These are phyloP conservation scores for Apis florea DNA, from an alignment of 1,140 invertebrate species.

Conservation along the genomic window DNA sequence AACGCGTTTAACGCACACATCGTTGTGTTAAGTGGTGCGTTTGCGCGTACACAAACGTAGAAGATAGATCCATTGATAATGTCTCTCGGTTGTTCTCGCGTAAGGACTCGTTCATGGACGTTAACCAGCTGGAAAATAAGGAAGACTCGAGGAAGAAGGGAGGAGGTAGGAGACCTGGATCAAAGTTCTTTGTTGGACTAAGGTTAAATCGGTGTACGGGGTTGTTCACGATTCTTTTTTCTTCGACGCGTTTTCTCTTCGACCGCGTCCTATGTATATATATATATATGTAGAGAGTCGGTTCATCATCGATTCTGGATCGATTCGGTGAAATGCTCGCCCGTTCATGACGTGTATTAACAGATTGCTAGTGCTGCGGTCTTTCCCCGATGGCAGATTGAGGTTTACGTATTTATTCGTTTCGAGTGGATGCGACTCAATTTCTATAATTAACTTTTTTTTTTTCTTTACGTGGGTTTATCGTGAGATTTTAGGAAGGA, in stretches of 20 bases:
- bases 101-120: constrained; percentile 65
- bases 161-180: constrained; percentile 19
- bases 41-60: constrained; percentile 17
- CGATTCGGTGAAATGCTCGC: background rate
- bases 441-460: background rate
- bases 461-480: background rate
- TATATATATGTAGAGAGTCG: too few relatives aligned
- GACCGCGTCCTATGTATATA: background rate
- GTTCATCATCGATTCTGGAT: constrained; percentile 11
- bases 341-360: background rate
- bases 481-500: too few relatives aligned
- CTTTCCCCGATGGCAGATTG: background rate
- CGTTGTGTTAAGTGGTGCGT: constrained; percentile 33
- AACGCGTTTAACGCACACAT: constrained; percentile 51
- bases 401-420: background rate
- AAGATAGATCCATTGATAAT: constrained; percentile 72
- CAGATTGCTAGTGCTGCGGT: background rate
- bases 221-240: background rate
- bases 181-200: constrained; percentile 24
- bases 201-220: constrained; percentile 30
- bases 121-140: constrained; percentile 68
- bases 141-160: constrained; percentile 44
- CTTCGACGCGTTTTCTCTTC: constrained; percentile 16
- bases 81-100: constrained; percentile 61
- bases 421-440: background rate